phyloP scores from a whole-genome alignment of 2,113 vertebrate species.

The Rhea americana region DNA sequence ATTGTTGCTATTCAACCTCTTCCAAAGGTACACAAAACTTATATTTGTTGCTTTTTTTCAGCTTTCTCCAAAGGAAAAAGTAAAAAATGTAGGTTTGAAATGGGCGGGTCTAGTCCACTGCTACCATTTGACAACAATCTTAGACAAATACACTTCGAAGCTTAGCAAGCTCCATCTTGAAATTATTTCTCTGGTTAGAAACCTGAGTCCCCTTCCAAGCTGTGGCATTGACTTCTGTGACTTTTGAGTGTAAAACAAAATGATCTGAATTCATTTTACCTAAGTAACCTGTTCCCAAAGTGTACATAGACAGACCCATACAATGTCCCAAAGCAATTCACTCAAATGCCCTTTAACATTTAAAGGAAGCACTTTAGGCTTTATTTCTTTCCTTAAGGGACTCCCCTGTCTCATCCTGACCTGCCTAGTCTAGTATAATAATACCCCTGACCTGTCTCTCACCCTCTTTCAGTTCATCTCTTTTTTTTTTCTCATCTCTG shows the following conservation, averaged over 20 bases:
- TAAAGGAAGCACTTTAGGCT: slow-evolving; percentile 1
- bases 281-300: neutral
- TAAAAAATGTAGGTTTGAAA: neutral
- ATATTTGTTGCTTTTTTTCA: neutral
- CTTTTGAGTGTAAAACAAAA: neutral
- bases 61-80: neutral
- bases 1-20: slow-evolving; percentile 49
- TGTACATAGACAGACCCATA: neutral
- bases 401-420: neutral
- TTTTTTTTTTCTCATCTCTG: neutral
- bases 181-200: slow-evolving; percentile 7
- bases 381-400: slow-evolving; percentile 28
- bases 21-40: neutral
- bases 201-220: neutral
- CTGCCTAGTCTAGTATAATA: neutral
- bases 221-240: neutral
- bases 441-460: slow-evolving; percentile 49
- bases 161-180: neutral
- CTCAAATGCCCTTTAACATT: slow-evolving; percentile 6
- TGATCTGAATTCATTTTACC: slow-evolving; percentile 2
- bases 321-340: neutral
- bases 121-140: neutral
- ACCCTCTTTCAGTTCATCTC: slow-evolving; percentile 1
- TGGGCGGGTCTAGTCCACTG: neutral
- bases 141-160: neutral